phyloP scores from a whole-genome alignment of 2,797 vertebrate species.

The Chanos chanos region DNA sequence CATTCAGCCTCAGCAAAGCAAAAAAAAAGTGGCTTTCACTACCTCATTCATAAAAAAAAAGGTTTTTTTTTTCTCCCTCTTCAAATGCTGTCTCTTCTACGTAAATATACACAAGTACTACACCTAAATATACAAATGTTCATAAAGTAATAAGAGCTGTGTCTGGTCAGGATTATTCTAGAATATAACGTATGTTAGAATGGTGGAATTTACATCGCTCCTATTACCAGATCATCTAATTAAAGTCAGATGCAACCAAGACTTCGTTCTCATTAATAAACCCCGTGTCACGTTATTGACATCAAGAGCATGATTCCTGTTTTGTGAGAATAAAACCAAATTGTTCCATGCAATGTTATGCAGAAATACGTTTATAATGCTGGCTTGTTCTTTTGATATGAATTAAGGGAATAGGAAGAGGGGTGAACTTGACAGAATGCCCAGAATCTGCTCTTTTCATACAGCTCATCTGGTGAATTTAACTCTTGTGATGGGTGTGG shows the following conservation, averaged over 20 bases:
- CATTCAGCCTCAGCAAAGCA: conserved; percentile 34
- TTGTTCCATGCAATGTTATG: conserved; percentile 1
- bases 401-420: neutral
- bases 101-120: conserved; percentile 8
- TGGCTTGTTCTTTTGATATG: neutral
- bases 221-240: no score
- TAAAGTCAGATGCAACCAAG: no score
- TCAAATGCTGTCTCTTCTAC: conserved; percentile 1
- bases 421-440: no score
- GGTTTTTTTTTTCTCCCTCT: neutral
- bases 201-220: no score
- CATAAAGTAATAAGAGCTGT: no score
- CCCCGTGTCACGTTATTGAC: conserved; percentile 6
- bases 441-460: neutral
- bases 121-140: conserved; percentile 2
- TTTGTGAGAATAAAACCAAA: conserved; percentile 14
- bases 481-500: neutral
- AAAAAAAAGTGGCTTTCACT: conserved; percentile 36
- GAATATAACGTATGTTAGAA: no score
- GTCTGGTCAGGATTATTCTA: no score
- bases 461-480: neutral
- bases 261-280: no score
- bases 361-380: conserved; percentile 20
- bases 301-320: neutral
- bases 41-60: conserved; percentile 40